A percentile compares a stretch with the other conserved stretches of the same genome.
These are phyloP conservation scores for Drosophila sordidapex DNA, from an alignment of 2,888 invertebrate species.

Conservation along the genomic window DNA sequence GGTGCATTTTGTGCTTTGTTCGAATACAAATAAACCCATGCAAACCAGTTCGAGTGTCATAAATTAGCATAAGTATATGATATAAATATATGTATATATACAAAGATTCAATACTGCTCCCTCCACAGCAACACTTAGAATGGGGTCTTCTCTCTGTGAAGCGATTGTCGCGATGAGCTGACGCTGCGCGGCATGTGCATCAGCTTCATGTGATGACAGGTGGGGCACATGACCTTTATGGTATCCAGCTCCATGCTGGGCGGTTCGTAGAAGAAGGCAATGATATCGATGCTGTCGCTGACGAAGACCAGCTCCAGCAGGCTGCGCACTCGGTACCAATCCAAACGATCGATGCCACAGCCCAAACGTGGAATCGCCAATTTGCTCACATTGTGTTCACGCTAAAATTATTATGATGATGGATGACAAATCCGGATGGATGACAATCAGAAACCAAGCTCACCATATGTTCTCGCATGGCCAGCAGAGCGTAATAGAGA, in stretches of 20 bases:
- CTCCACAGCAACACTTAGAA: constrained; percentile 31
- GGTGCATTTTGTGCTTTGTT: constrained; percentile 63
- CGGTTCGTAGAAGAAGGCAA: constrained; percentile 85
- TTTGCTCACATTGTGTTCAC: constrained; percentile 85
- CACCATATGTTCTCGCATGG: constrained; percentile 84
- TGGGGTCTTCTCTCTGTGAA: constrained; percentile 71
- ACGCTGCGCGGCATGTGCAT: constrained; percentile 69
- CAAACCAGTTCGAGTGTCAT: constrained; percentile 50
- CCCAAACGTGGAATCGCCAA: constrained; percentile 89
- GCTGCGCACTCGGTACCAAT: constrained; percentile 86
- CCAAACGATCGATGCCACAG: constrained; percentile 88
- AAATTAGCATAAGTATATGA: constrained; percentile 21
- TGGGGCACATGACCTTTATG: constrained; percentile 65
- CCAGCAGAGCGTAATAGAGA: constrained; percentile 85
- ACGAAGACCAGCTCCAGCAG: constrained; percentile 86
- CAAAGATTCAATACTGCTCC: constrained; percentile 8
- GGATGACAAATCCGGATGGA: neutral
- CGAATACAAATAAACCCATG: constrained; percentile 48
- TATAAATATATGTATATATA: constrained; percentile 24
- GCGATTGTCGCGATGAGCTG: constrained; percentile 65
- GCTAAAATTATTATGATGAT: constrained; percentile 41
- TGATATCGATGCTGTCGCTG: constrained; percentile 85
- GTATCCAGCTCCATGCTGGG: constrained; percentile 63
- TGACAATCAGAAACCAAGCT: neutral
- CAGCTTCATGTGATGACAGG: constrained; percentile 68